These are phyloP conservation scores for Macquaria ambigua DNA, from an alignment of 2,113 vertebrate genomes.

Conservation along the genomic window DNA sequence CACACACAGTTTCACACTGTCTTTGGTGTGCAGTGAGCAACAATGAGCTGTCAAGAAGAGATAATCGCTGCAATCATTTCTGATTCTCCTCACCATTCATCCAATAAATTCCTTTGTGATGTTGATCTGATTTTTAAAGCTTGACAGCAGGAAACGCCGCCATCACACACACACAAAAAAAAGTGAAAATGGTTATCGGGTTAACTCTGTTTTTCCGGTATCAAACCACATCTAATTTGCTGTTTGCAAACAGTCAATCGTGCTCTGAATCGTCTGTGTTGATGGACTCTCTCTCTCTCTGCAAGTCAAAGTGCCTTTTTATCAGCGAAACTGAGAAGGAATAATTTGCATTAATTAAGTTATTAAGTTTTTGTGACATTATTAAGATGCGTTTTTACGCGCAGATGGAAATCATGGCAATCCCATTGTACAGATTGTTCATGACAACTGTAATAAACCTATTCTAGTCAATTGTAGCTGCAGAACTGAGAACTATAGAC, in stretches of 20 bases:
- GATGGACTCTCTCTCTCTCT: not conserved
- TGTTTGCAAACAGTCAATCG: constrained; percentile 22
- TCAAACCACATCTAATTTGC: constrained; percentile 35
- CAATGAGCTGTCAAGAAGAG: constrained; percentile 66
- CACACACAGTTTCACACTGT: constrained; percentile 1
- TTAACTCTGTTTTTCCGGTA: constrained; percentile 27
- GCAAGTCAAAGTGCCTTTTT: not conserved
- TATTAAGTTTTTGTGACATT: constrained; percentile 5
- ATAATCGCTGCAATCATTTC: constrained; percentile 54
- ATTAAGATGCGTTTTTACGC: constrained; percentile 54
- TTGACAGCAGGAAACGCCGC: constrained; percentile 23
- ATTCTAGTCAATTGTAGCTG: not conserved
- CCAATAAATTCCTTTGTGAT: constrained; percentile 31
- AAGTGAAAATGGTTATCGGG: constrained; percentile 45
- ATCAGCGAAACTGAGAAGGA: not conserved
- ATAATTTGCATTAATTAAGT: not conserved
- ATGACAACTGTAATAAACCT: not conserved
- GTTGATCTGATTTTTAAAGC: constrained; percentile 47
- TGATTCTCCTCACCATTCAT: constrained; percentile 43
- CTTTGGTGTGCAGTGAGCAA: constrained; percentile 44
- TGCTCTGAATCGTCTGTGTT: not conserved
- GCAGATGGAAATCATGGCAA: not conserved
- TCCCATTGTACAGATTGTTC: not conserved
- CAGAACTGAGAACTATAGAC: not conserved
- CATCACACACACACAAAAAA: not conserved